These are phyloP conservation scores for Columbina picui DNA, from an alignment of 2,113 vertebrate genomes.

Conservation along the genomic window DNA sequence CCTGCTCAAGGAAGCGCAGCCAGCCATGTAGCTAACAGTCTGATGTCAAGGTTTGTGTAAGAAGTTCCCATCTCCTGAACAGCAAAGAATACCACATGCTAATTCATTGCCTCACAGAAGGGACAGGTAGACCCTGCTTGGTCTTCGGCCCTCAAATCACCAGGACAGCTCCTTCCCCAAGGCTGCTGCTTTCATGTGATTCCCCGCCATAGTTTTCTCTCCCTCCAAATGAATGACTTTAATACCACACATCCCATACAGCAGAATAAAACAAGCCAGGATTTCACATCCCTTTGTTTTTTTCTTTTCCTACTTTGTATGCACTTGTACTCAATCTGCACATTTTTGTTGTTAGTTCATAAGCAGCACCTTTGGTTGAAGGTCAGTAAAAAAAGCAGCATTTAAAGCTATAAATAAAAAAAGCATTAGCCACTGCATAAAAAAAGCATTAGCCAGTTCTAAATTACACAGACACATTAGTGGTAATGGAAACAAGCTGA, in stretches of 20 bases:
- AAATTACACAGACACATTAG: background rate
- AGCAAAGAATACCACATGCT: background rate
- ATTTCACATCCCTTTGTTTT: background rate
- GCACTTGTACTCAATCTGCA: background rate
- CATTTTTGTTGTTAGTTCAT: background rate
- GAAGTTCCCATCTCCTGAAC: background rate
- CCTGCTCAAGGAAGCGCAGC: background rate
- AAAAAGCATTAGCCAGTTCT: background rate
- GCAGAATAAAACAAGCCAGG: background rate
- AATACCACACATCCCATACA: accelerated
- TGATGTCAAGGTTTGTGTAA: background rate
- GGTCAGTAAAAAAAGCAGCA: background rate
- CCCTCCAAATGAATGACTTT: background rate
- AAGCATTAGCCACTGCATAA: background rate
- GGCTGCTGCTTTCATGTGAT: background rate
- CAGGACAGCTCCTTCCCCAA: background rate
- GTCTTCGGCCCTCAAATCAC: background rate
- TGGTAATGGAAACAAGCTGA: background rate
- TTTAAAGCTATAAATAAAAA: background rate
- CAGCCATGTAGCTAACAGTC: background rate
- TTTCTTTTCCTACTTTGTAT: background rate
- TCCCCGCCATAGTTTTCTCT: background rate
- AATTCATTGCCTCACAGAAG: background rate
- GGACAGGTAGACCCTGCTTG: background rate
- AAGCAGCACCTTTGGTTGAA: background rate